Evolutionary conservation across 2,113 vertebrate genomes (phyloP).

Genomic region (Hippolais icterina): DNA sequence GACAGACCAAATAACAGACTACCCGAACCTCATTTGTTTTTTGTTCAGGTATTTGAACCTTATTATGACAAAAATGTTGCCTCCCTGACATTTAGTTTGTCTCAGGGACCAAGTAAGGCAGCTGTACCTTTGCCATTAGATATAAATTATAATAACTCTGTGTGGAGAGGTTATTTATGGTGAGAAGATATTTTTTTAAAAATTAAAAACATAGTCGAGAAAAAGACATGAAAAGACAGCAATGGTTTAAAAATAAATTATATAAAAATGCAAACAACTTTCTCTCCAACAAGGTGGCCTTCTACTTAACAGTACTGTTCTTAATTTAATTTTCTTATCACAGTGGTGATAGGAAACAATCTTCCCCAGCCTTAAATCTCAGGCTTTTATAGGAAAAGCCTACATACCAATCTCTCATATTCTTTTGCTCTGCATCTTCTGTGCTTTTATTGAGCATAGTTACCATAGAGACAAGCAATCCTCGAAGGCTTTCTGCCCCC

Average conservation of each 20-base stretch:
- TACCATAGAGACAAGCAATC: slow-evolving; percentile 51
- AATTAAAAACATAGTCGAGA: not conserved
- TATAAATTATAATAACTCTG: not conserved
- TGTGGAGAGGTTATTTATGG: not conserved
- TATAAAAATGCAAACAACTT: not conserved
- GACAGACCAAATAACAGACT: not conserved
- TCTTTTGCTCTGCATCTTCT: not conserved
- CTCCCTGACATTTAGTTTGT: not conserved
- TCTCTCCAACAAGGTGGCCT: not conserved
- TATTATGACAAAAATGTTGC: not conserved
- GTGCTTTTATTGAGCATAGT: not conserved
- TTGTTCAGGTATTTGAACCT: not conserved
- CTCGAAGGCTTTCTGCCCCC: not conserved
- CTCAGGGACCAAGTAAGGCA: not conserved
- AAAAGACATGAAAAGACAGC: not conserved
- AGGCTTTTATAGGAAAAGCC: not conserved
- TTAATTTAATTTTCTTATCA: not conserved
- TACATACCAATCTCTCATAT: not conserved
- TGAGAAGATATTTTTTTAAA: not conserved
- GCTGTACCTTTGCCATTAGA: not conserved
- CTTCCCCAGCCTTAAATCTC: not conserved
- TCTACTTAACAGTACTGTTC: not conserved
- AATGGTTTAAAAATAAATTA: not conserved
- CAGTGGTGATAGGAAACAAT: not conserved
- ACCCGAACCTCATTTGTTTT: slow-evolving; percentile 7